A percentile compares a stretch with the other conserved stretches of the same genome.
Evolutionary conservation across 2,888 invertebrate genomes (phyloP).

Genomic region (Tachina grossa): DNA sequence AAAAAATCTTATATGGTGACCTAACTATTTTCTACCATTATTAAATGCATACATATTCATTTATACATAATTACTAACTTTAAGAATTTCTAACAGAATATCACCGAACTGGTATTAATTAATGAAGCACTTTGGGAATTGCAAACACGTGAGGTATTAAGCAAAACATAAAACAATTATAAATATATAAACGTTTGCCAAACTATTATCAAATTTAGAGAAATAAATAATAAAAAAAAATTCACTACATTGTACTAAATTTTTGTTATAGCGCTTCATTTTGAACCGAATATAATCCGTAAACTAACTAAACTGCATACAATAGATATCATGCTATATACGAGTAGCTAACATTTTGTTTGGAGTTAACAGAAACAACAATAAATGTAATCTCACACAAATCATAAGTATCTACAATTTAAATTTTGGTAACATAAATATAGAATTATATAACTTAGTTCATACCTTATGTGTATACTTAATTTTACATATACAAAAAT

Average conservation of each 20-base stretch:
- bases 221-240: conserved; percentile 27
- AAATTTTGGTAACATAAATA: background rate
- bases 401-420: conserved; percentile 32
- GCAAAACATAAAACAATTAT: conserved; percentile 52
- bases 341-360: conserved; percentile 45
- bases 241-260: conserved; percentile 76
- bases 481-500: background rate
- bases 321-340: conserved; percentile 42
- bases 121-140: conserved; percentile 97
- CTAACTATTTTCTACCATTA: conserved; percentile 50
- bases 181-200: conserved; percentile 63
- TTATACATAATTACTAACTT: conserved; percentile 81
- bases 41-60: conserved; percentile 80
- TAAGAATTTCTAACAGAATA: conserved; percentile 88
- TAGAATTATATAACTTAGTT: background rate
- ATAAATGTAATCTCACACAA: conserved; percentile 29
- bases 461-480: background rate
- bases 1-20: conserved; percentile 42
- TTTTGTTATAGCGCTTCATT: conserved; percentile 74
- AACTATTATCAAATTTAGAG: conserved; percentile 73
- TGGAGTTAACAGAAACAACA: conserved; percentile 32
- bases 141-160: conserved; percentile 94
- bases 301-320: conserved; percentile 35
- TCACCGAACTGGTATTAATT: conserved; percentile 97
- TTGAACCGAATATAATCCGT: conserved; percentile 39